These are phyloP conservation scores for Lasioglossum lativentre DNA, from an alignment of 2,888 invertebrate genomes.

Conservation along the genomic window DNA sequence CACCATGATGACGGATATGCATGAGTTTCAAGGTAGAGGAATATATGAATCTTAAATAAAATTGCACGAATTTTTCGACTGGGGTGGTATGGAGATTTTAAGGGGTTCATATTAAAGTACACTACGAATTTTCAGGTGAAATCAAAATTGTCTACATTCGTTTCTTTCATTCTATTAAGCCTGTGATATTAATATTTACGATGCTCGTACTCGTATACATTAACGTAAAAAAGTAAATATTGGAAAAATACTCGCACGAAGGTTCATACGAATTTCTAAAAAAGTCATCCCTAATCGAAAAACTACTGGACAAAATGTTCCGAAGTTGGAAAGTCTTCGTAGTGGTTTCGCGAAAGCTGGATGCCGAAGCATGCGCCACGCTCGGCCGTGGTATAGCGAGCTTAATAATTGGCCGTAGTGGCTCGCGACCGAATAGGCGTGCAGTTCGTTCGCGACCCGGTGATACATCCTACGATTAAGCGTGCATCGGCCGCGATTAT, in stretches of 20 bases:
- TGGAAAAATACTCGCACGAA: too few relatives aligned
- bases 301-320: not conserved
- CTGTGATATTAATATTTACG: too few relatives aligned
- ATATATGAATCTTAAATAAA: conserved; percentile 5
- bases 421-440: conserved; percentile 5
- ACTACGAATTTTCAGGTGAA: not conserved
- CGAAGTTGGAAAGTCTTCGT: not conserved
- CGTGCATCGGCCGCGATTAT: conserved; percentile 79
- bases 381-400: not conserved
- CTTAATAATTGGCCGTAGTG: not conserved
- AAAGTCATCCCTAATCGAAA: not conserved
- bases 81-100: not conserved
- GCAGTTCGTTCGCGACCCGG: conserved; percentile 39
- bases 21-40: not conserved
- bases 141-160: not conserved
- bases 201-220: too few relatives aligned
- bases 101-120: not conserved
- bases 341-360: not conserved
- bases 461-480: conserved; percentile 78
- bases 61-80: not conserved
- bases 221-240: too few relatives aligned
- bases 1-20: not conserved
- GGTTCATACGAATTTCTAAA: too few relatives aligned
- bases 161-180: too few relatives aligned
- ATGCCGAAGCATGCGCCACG: not conserved